Evolutionary conservation across 2,888 invertebrate genomes (phyloP), one percentile per base, ranked within the genome.

Genomic region (Sussaba pulchella): DNA sequence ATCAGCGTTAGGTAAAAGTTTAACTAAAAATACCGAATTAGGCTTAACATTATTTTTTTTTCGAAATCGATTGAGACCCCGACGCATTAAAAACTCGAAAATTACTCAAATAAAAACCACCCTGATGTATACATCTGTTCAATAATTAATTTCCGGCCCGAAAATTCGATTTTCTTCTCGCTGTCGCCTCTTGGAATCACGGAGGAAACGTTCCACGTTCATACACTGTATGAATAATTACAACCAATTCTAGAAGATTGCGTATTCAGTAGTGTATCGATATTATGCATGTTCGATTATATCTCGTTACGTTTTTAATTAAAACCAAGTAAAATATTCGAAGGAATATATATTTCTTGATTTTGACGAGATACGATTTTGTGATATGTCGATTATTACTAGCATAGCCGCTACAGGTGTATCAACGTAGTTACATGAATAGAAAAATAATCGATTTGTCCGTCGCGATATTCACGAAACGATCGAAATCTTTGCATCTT

Each of bases 261-360:
- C 84, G 81, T 84, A 82, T 76, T 81, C 24, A 80, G 84, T 84
- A 84, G 84, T 81, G 82, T 79, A 80, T 83, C 84, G 75, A 79
- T 83, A 82, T 82, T 67, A n/a, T 77, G 81, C 81, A 81, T 81
- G 81, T 64, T 77, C 80, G 69, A 77, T 10, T 70, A 76, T 83
- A 78, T 66, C 59, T 81, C 81, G 69, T 82, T 76, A 59, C 81
- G 73, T 82, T 76, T 78, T 81, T 63, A 72, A 80, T 67, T 76
- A 67, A 77, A 54, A 71, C 36, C 61, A n/a, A 74, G 31, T 77
- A 24, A 63, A 52, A 26, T 63, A 59, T n/a, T 61, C 14, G 14
- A 43, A 57, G n/a, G 17, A 69, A 72, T 31, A 31, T 31, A 12
- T 4, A 69, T 43, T 45, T 19, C 52, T 63, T 66, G 70, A 61